Evolutionary conservation across 1,140 invertebrate species (phyloP).

Genomic region (Ostrea edulis): DNA sequence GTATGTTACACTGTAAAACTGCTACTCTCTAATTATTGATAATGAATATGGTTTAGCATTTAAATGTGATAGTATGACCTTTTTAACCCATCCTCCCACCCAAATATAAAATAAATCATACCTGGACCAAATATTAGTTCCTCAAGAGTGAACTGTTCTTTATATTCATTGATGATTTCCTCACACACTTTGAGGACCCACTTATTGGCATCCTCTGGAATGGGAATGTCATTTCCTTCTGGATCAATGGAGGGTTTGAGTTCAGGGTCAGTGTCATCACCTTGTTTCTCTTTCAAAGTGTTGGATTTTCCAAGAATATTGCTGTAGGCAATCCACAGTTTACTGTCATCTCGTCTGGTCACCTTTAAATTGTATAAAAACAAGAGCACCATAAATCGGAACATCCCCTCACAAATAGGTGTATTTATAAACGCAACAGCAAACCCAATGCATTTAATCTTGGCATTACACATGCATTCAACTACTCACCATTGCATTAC

Average conservation of each 20-base stretch:
- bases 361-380: conserved; percentile 47
- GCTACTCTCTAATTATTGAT: too few relatives aligned
- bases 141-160: conserved; percentile 51
- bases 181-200: conserved; percentile 57
- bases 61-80: too few relatives aligned
- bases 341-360: conserved; percentile 54
- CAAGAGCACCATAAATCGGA: background rate
- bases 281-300: conserved; percentile 39
- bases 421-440: background rate
- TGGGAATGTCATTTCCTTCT: conserved; percentile 25
- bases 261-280: conserved; percentile 6
- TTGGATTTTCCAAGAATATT: conserved; percentile 47
- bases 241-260: background rate
- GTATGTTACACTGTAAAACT: too few relatives aligned
- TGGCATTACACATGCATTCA: too few relatives aligned
- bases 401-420: background rate
- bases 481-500: too few relatives aligned
- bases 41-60: too few relatives aligned
- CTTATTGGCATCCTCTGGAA: conserved; percentile 50
- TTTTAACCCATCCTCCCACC: too few relatives aligned
- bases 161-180: conserved; percentile 52
- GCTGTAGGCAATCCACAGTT: conserved; percentile 55
- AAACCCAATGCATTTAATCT: too few relatives aligned
- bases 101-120: conserved; percentile 28
- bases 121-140: conserved; percentile 64